Base-by-base conservation (phyloP, 2,113 vertebrate species). In the Takifugu bimaculatus region DNA sequence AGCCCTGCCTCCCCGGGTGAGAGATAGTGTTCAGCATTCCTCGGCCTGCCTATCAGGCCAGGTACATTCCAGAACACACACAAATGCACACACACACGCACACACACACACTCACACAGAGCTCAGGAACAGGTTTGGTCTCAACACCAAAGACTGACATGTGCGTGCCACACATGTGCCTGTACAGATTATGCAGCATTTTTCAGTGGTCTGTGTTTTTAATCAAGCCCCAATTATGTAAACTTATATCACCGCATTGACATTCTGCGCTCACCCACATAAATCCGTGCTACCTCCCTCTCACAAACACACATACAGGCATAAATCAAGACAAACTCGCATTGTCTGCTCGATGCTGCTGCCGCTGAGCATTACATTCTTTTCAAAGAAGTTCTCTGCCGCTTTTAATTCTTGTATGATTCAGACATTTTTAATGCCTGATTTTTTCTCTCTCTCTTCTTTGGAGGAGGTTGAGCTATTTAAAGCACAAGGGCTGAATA, bases 11-110 rank as follows among this genome's bases (percentile, higher is more conserved):
- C 87, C 88, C 74, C 84, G 87, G 86, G 85, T 50, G 80, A 88
- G 76, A 85, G 79, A 82, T 78, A 76, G 85, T 82, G 66, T 85
- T 87, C 79, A 83, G 80, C 89, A 90, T 91, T 91, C 90, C 83
- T 79, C 72, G 72, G 75, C 83, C 79, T 87, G 83, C 75, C 75
- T 80, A 81, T 89, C 85, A 88, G 83, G 58, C 83, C 87, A 91
- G 90, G 90, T 91, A 87, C 86, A 89, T 87, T 86, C 88, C 85
- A 75, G 53, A 65, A 82, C 58, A 77, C 53, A 78, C 74, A 75
- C 48, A 57, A 25, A 52, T 45, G 55, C 26, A 63, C 63, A 58
- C 54, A 68, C 13, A 67, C 6, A 45, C 44, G 13, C 5, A 39
- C 44, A 50, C 50, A 69, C 52, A 53, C 26, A 60, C 50, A 51